A percentile compares a stretch with the other conserved stretches of the same genome.
These are phyloP conservation scores for Trimorus sp. DNA, from an alignment of 2,888 invertebrate species.

Conservation along the genomic window DNA sequence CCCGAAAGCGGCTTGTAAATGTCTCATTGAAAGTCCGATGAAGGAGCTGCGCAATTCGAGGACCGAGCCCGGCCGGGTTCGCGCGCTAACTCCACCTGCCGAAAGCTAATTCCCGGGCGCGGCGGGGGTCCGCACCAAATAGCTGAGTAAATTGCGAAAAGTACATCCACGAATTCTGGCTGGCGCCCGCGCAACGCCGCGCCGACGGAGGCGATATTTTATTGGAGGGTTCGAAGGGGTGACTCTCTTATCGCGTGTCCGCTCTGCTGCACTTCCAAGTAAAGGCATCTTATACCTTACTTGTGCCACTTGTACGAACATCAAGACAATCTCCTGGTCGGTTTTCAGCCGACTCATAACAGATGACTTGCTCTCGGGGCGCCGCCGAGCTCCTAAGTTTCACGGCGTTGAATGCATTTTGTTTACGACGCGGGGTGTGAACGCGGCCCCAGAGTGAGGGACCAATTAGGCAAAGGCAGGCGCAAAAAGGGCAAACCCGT, in stretches of 20 bases:
- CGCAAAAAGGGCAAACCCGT: too few species aligned
- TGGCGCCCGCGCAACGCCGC: slow-evolving; percentile 52
- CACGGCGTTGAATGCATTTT: slow-evolving; percentile 57
- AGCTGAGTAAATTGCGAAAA: slow-evolving; percentile 79
- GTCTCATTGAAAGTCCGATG: slow-evolving; percentile 75
- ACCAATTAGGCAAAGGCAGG: too few species aligned
- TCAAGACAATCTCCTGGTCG: slow-evolving; percentile 63
- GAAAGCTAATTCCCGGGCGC: slow-evolving; percentile 69
- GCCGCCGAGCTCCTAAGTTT: slow-evolving; percentile 45
- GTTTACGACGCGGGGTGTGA: slow-evolving; percentile 26
- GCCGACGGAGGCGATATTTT: slow-evolving; percentile 52
- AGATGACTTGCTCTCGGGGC: slow-evolving; percentile 61
- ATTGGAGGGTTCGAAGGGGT: slow-evolving; percentile 69
- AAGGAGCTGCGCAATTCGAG: slow-evolving; percentile 48
- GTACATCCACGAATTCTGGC: slow-evolving; percentile 66
- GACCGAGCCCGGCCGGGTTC: slow-evolving; percentile 39
- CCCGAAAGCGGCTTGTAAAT: slow-evolving; percentile 69
- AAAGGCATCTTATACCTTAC: slow-evolving; percentile 74
- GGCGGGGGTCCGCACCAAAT: slow-evolving; percentile 72
- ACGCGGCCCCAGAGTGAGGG: slow-evolving; percentile 28
- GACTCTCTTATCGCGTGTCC: slow-evolving; percentile 80
- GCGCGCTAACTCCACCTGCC: slow-evolving; percentile 57
- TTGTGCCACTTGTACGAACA: slow-evolving; percentile 63
- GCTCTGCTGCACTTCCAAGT: slow-evolving; percentile 78
- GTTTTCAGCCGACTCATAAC: slow-evolving; percentile 64